phyloP scores from a whole-genome alignment of 2,888 invertebrate genomes.

The Sclerodermus sp. region DNA sequence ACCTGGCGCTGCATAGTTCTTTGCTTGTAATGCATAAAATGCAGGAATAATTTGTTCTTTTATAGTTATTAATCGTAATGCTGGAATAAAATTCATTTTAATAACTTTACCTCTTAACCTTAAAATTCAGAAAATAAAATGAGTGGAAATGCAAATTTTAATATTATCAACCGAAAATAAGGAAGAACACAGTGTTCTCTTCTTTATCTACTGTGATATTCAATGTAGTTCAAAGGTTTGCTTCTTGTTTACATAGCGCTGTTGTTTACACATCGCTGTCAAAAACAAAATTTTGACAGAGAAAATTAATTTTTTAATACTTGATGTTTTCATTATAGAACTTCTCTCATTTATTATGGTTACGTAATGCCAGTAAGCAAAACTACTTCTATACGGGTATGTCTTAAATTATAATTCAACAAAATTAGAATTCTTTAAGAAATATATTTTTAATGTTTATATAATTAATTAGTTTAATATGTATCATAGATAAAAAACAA shows the following conservation, averaged over 20 bases:
- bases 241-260: too few species aligned
- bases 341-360: conserved; percentile 20
- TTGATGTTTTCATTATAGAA: conserved; percentile 6
- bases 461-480: not conserved
- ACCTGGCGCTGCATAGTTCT: conserved; percentile 30
- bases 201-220: too few species aligned
- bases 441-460: not conserved
- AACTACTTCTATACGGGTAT: conserved; percentile 32
- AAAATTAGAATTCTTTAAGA: conserved; percentile 1
- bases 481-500: conserved; percentile 39
- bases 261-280: conserved; percentile 12
- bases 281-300: not conserved
- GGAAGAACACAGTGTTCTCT: too few species aligned
- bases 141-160: too few species aligned
- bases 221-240: too few species aligned
- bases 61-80: not conserved
- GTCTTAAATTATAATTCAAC: conserved; percentile 4
- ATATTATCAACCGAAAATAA: too few species aligned
- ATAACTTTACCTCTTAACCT: too few species aligned
- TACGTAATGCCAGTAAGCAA: conserved; percentile 55
- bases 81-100: conserved; percentile 19
- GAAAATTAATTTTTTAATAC: conserved; percentile 8
- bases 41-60: conserved; percentile 18
- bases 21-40: conserved; percentile 27
- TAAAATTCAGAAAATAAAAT: too few species aligned